These are phyloP conservation scores for Herminia tarsipennalis DNA, from an alignment of 2,888 invertebrate genomes.

Conservation along the genomic window DNA sequence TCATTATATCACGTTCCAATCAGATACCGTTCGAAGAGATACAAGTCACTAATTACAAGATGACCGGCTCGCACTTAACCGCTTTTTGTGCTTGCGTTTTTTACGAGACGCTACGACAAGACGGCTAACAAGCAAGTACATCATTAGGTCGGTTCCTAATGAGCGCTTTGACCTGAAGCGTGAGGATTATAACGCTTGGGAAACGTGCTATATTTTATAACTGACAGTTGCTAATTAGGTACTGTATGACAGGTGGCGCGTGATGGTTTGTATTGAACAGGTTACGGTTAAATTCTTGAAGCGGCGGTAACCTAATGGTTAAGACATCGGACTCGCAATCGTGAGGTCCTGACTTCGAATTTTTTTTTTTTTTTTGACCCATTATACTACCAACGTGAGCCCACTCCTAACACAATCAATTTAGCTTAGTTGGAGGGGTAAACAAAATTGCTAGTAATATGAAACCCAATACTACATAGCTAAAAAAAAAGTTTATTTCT, in stretches of 20 bases:
- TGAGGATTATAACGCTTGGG: conserved; percentile 4
- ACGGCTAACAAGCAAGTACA: conserved; percentile 68
- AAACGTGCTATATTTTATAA: background rate
- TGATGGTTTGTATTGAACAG: background rate
- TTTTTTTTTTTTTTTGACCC: too few species aligned
- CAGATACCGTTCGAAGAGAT: conserved; percentile 24
- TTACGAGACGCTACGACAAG: conserved; percentile 52
- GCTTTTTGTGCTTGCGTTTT: conserved; percentile 48
- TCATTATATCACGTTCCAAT: conserved; percentile 7
- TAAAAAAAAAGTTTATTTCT: too few species aligned
- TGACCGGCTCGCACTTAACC: conserved; percentile 39
- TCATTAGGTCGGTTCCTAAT: conserved; percentile 69
- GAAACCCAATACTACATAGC: too few species aligned
- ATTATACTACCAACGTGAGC: too few species aligned
- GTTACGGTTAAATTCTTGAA: too few species aligned
- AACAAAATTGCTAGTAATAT: too few species aligned
- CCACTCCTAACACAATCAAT: too few species aligned
- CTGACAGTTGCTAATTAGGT: background rate
- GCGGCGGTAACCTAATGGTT: too few species aligned
- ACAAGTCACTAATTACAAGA: conserved; percentile 40
- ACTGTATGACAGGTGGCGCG: background rate
- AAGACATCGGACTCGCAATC: too few species aligned
- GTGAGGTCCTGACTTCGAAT: too few species aligned
- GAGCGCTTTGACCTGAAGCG: conserved; percentile 50
- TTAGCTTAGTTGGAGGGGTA: too few species aligned